Conservation (phyloP, 2,888 invertebrate species). For the Ectemnius cavifrons region DNA sequence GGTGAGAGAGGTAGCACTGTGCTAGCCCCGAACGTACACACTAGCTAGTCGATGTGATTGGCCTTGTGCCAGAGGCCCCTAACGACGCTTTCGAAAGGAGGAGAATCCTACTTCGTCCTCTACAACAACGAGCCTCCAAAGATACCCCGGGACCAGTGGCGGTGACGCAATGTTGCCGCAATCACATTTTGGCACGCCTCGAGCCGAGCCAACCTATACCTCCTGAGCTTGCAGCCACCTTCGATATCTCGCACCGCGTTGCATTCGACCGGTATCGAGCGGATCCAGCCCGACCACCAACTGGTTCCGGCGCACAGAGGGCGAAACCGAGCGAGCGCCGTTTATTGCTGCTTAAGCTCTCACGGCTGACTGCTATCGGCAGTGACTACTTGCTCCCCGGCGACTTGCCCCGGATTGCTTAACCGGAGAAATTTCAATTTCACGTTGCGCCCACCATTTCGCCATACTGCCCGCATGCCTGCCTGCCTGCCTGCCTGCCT, state of each 20-base stretch:
- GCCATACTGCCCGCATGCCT: background rate
- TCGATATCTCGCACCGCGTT: constrained; percentile 57
- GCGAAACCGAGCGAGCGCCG: constrained; percentile 29
- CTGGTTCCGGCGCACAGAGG: constrained; percentile 22
- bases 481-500: constrained; percentile 12
- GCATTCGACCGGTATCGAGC: constrained; percentile 57
- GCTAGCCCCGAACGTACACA: constrained; percentile 68
- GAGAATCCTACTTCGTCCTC: constrained; percentile 73
- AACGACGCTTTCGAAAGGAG: constrained; percentile 76
- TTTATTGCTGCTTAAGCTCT: constrained; percentile 44
- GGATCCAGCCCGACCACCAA: constrained; percentile 25
- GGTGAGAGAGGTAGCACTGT: constrained; percentile 35
- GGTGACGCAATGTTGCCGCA: constrained; percentile 76
- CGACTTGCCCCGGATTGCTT: background rate
- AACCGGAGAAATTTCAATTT: background rate
- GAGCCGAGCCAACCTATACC: constrained; percentile 59
- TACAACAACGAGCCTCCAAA: constrained; percentile 69
- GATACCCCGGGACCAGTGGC: constrained; percentile 71
- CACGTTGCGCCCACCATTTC: background rate
- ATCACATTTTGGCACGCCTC: constrained; percentile 76
- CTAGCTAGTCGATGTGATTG: constrained; percentile 76
- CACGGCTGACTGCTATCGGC: constrained; percentile 29
- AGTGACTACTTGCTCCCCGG: constrained; percentile 27
- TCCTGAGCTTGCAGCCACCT: constrained; percentile 53
- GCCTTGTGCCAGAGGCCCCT: constrained; percentile 74